These are phyloP conservation scores for Scartelaos histophorus DNA, from an alignment of 2,113 vertebrate species.

Conservation along the genomic window DNA sequence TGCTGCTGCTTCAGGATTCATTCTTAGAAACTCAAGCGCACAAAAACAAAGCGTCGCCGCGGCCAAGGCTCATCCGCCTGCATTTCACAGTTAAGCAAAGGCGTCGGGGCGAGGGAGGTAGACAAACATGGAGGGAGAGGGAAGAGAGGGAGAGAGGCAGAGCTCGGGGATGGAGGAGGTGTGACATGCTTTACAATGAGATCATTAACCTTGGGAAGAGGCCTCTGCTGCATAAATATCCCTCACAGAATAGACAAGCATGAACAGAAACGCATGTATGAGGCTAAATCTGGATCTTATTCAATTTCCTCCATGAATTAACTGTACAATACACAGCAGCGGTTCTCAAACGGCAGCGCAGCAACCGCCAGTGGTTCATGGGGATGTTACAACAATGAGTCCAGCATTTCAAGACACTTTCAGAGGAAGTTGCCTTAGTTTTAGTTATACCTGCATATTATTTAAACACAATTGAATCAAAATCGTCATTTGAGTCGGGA, in stretches of 20 bases:
- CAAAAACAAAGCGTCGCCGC: slow-evolving; percentile 17
- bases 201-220: slow-evolving; percentile 80
- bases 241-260: slow-evolving; percentile 18
- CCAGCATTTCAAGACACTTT: neutral
- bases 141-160: neutral
- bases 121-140: neutral
- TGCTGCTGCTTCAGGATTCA: slow-evolving; percentile 44
- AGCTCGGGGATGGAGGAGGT: slow-evolving; percentile 29
- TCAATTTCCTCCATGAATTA: slow-evolving; percentile 3
- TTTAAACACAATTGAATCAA: too few species aligned
- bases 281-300: neutral
- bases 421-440: too few species aligned
- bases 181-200: slow-evolving; percentile 79
- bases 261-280: slow-evolving; percentile 12
- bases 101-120: slow-evolving; percentile 20
- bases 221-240: slow-evolving; percentile 58
- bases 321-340: neutral
- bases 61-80: slow-evolving; percentile 25
- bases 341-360: neutral
- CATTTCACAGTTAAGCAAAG: slow-evolving; percentile 42
- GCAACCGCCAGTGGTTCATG: neutral
- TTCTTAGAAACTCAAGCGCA: slow-evolving; percentile 13
- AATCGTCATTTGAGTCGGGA: too few species aligned
- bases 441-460: too few species aligned
- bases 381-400: neutral